Evolutionary conservation across 2,888 invertebrate genomes (phyloP).

Genomic region (Chymomyza amoena): DNA sequence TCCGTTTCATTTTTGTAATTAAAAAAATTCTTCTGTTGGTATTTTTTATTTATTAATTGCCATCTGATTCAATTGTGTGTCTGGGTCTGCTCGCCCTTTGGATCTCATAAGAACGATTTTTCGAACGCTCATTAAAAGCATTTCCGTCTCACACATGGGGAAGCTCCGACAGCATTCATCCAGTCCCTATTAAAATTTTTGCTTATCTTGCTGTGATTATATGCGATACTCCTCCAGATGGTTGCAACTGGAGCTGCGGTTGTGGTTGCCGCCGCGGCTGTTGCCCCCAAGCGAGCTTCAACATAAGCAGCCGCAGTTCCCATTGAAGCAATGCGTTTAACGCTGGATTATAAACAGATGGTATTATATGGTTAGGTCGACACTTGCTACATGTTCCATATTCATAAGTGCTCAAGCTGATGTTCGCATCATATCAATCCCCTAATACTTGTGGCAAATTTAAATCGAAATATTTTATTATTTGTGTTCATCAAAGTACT

Average conservation of each 20-base stretch:
- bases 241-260: background rate
- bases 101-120: background rate
- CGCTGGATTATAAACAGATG: slow-evolving; percentile 3
- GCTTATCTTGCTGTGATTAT: background rate
- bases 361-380: background rate
- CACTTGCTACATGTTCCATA: background rate
- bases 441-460: background rate
- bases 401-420: background rate
- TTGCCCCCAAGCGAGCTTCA: background rate
- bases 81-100: no score
- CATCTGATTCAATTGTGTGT: no score
- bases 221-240: background rate
- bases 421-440: background rate
- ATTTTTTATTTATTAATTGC: no score
- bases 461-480: background rate
- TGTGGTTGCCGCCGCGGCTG: background rate
- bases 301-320: background rate
- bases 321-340: no score
- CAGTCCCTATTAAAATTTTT: background rate
- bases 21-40: no score
- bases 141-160: slow-evolving; percentile 1
- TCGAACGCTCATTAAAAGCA: background rate
- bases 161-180: background rate
- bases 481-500: background rate
- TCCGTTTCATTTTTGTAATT: no score